Evolutionary conservation across 2,888 invertebrate species (phyloP).

Genomic region (Ethmia dodecea): DNA sequence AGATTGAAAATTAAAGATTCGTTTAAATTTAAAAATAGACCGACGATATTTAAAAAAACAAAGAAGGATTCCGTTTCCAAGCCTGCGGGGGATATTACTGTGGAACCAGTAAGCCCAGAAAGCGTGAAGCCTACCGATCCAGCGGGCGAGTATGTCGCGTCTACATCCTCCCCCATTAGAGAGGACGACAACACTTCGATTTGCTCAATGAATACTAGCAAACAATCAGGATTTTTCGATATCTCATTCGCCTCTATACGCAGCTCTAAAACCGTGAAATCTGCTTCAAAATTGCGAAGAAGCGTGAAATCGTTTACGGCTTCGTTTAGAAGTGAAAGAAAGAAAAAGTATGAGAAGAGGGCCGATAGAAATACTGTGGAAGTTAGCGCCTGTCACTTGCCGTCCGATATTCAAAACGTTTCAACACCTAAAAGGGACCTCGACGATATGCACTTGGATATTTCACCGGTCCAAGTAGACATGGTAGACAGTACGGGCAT

Average conservation of each 20-base stretch:
- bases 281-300: constrained; percentile 64
- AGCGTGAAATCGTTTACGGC: constrained; percentile 75
- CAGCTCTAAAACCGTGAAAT: constrained; percentile 54
- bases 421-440: constrained; percentile 58
- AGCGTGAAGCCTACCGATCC: constrained; percentile 63
- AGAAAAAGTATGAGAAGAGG: constrained; percentile 70
- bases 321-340: constrained; percentile 69
- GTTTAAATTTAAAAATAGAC: constrained; percentile 70
- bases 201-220: constrained; percentile 67
- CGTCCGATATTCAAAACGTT: constrained; percentile 46
- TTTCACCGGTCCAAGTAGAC: constrained; percentile 68
- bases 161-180: constrained; percentile 66
- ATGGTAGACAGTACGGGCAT: constrained; percentile 62
- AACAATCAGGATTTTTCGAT: constrained; percentile 71
- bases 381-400: constrained; percentile 55
- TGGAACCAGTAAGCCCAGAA: constrained; percentile 63
- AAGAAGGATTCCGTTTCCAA: constrained; percentile 64
- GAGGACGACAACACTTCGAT: constrained; percentile 68
- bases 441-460: constrained; percentile 58
- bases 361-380: constrained; percentile 60
- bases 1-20: constrained; percentile 72
- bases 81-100: constrained; percentile 56
- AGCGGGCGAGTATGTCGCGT: constrained; percentile 60
- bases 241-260: constrained; percentile 58
- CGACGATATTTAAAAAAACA: constrained; percentile 65